A percentile compares a stretch with the other conserved stretches of the same genome.
These are phyloP conservation scores for Eclectus roratus DNA, from an alignment of 2,113 vertebrate species.

Conservation along the genomic window DNA sequence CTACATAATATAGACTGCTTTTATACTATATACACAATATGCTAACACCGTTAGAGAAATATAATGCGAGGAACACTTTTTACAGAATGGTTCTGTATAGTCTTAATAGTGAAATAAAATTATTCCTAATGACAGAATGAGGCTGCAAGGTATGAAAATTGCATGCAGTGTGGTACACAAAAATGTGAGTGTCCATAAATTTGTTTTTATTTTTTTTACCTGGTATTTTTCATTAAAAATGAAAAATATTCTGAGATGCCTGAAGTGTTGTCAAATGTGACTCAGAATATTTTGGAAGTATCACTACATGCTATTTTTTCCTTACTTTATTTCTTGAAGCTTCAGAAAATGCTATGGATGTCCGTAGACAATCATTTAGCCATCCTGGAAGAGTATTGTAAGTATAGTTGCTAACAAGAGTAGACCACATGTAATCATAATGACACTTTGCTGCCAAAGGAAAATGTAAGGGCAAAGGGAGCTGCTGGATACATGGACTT, in stretches of 20 bases:
- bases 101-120: neutral
- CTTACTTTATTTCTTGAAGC: neutral
- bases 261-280: neutral
- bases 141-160: neutral
- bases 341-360: neutral
- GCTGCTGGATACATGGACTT: neutral
- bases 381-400: neutral
- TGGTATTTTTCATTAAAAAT: neutral
- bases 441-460: neutral
- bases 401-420: neutral
- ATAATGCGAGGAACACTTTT: neutral
- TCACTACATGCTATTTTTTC: neutral
- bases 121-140: neutral
- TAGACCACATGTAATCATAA: neutral
- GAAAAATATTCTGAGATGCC: neutral
- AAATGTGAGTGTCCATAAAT: neutral
- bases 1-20: neutral
- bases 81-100: neutral
- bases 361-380: neutral
- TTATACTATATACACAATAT: neutral
- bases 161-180: neutral
- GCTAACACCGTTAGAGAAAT: neutral
- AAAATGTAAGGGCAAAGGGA: neutral
- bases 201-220: neutral
- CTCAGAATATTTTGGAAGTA: neutral